Base-by-base conservation (phyloP, 2,113 vertebrate species). In the Microtus richardsoni region DNA sequence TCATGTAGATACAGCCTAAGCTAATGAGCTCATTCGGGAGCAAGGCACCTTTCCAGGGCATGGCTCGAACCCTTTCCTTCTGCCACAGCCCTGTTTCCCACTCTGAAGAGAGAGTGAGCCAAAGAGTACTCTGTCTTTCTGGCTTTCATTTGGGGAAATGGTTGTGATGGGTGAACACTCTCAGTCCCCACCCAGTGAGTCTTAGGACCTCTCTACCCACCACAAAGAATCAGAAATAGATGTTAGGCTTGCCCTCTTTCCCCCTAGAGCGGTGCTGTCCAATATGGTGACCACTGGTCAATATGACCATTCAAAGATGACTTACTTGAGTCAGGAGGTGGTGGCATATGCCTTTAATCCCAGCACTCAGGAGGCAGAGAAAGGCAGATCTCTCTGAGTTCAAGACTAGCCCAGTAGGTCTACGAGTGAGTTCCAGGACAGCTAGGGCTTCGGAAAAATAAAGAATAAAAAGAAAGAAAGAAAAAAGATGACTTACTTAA, bases 251-350 rank as follows among this genome's bases (percentile, higher is more conserved):
- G 16, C 14, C 49, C 36, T 11, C 62, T 83, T 66, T 80, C 91
- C 47, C 36, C 93, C 7, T 73, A 58, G 62, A 93, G 36, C 26
- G 75, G 11, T 78, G 54, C 33, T 88, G 58, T 91, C 44, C 78
- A 96, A 17, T 33, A 70, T 68, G 44, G 74, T 82, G 70, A 52
- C 52, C 52, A 49, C 2, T 52, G 86, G 14, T 62, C 84, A 91
- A 74, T 64, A 36, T 70, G 30, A 30, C 10, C 28, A 84, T 87
- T 82, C 78, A 68, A 89, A 89, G 62, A 88, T 62, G 92, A 92
- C 14, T 71, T 80, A 68, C 30, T 16, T 68, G 30, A 33, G 13
- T 5, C 33, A 36, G 30, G 66, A 8, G 33, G 33, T 70, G 33
- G 66, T 70, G 33, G 33, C 30, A 6, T 30, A 70, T 36, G 5